Percentiles rank a stretch among this genome's conserved stretches.
These are phyloP conservation scores for Propithecus coquereli DNA, from an alignment of 2,113 vertebrate genomes.

Conservation along the genomic window DNA sequence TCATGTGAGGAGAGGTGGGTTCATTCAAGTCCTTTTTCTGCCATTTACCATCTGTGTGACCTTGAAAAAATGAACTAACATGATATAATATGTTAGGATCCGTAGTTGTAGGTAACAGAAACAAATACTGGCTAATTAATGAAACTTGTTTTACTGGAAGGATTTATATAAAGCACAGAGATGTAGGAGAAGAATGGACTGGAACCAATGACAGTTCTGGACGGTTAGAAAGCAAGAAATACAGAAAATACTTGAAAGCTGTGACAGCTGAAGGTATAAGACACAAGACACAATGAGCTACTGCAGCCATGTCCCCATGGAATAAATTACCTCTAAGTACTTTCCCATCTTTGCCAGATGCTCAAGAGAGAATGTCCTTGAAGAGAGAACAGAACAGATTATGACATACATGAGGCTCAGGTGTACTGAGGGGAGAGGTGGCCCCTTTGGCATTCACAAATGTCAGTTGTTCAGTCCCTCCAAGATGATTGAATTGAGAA, in stretches of 20 bases:
- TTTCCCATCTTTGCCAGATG: background rate
- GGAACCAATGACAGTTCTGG: background rate
- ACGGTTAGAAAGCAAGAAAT: background rate
- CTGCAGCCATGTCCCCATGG: background rate
- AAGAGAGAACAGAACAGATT: background rate
- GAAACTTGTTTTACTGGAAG: background rate
- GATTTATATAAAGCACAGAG: background rate
- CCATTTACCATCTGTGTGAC: background rate
- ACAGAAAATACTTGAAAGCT: background rate
- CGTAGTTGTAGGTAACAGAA: background rate
- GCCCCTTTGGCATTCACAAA: accelerated
- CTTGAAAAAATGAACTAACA: background rate
- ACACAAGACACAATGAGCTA: background rate
- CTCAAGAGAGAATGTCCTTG: background rate
- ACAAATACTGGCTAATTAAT: background rate
- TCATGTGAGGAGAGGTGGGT: background rate
- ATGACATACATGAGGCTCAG: background rate
- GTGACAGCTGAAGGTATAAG: background rate
- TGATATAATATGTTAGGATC: background rate
- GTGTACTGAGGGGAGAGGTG: background rate
- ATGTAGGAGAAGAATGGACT: background rate
- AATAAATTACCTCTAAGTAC: background rate
- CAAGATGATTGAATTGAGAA: background rate
- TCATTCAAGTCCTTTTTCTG: background rate
- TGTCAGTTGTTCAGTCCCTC: background rate